Evolutionary conservation across 1,140 invertebrate species (phyloP).

Genomic region (Rhopalosiphum maidis): DNA sequence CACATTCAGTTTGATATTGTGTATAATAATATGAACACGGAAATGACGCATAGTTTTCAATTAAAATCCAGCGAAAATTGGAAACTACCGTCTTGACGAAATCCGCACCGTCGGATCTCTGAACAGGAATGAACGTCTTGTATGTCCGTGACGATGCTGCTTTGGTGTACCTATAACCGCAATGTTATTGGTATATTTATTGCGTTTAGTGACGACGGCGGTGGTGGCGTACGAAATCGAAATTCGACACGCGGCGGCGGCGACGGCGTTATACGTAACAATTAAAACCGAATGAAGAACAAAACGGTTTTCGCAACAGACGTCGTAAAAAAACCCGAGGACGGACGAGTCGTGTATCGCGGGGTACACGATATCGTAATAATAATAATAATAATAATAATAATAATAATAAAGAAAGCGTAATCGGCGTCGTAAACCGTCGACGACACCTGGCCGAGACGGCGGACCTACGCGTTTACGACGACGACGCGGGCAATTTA

Average conservation of each 20-base stretch:
- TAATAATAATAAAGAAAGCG: background rate
- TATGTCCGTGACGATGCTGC: background rate
- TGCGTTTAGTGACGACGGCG: background rate
- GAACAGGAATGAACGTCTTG: background rate
- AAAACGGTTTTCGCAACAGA: background rate
- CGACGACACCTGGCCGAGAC: conserved; percentile 4
- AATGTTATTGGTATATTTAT: background rate
- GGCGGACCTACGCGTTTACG: background rate
- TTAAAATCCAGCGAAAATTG: background rate
- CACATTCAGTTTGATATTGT: too few relatives aligned
- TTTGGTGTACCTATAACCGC: too few relatives aligned
- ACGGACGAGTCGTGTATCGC: background rate
- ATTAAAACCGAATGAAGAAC: conserved; percentile 13
- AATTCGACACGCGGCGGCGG: background rate
- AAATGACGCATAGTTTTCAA: background rate
- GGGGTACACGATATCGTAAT: background rate
- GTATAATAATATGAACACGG: too few relatives aligned
- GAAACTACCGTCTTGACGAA: background rate
- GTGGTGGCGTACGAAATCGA: background rate
- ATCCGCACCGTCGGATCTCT: background rate
- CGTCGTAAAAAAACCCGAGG: background rate
- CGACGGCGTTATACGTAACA: background rate
- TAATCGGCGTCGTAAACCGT: background rate
- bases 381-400: background rate
- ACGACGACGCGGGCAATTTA: background rate